phyloP scores from a whole-genome alignment of 2,113 vertebrate genomes.

The Leucoraja erinaceus region DNA sequence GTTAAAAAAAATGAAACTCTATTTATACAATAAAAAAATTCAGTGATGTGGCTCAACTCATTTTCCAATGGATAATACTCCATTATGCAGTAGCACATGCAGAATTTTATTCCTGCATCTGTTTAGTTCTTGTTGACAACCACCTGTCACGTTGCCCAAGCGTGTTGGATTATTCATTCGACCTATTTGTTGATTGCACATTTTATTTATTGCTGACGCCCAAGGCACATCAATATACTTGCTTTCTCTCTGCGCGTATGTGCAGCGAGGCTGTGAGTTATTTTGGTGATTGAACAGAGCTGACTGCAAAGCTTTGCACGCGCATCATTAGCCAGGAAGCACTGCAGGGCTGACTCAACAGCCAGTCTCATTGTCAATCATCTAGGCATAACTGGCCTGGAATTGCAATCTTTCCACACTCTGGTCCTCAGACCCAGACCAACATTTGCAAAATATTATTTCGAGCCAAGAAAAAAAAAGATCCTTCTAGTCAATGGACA shows the following conservation, averaged over 20 bases:
- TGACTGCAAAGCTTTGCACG: neutral
- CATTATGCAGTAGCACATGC: neutral
- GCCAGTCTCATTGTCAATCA: slow-evolving; percentile 16
- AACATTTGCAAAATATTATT: slow-evolving; percentile 83
- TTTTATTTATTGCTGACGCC: neutral
- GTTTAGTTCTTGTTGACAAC: neutral
- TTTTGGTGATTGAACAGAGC: neutral
- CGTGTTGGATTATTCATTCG: neutral
- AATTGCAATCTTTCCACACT: slow-evolving; percentile 55
- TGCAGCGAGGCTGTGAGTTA: neutral
- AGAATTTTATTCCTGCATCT: neutral
- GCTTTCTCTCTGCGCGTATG: neutral
- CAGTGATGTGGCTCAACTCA: neutral
- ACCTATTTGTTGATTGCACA: neutral
- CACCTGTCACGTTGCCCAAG: slow-evolving; percentile 24
- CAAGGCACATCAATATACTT: neutral
- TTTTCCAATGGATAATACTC: neutral
- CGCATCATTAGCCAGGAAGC: neutral
- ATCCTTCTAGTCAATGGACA: neutral
- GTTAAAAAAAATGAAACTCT: slow-evolving; percentile 4
- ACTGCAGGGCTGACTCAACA: neutral
- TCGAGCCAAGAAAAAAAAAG: slow-evolving; percentile 67
- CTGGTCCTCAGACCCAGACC: slow-evolving; percentile 78
- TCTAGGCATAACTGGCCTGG: neutral
- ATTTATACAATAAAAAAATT: neutral